A percentile compares a stretch with the other conserved stretches of the same genome.
Evolutionary conservation across 2,888 invertebrate species (phyloP).

Genomic region (Leucophenga montana): DNA sequence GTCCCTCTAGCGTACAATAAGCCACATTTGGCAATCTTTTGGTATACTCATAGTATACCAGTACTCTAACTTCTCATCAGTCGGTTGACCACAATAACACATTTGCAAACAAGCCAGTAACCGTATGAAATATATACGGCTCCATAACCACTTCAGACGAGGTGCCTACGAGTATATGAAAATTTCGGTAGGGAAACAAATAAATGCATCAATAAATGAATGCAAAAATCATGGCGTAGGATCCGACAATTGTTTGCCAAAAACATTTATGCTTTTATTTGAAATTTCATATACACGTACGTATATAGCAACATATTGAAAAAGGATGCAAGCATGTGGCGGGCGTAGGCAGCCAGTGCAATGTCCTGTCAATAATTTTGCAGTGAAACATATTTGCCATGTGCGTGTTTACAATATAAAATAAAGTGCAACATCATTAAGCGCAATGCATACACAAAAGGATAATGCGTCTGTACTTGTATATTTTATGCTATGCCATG

Average conservation of each 20-base stretch:
- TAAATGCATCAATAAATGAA: background rate
- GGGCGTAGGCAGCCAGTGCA: conserved; percentile 4
- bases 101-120: background rate
- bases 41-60: background rate
- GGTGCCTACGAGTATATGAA: background rate
- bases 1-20: no score
- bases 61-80: background rate
- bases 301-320: conserved; percentile 12
- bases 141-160: no score
- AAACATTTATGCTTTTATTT: conserved; percentile 64
- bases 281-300: conserved; percentile 60
- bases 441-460: conserved; percentile 57
- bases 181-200: background rate
- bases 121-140: no score
- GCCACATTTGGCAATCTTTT: no score
- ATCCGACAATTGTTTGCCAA: conserved; percentile 60
- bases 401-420: conserved; percentile 46
- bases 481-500: conserved; percentile 23
- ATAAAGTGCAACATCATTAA: conserved; percentile 59
- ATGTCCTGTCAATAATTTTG: conserved; percentile 36
- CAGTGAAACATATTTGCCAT: conserved; percentile 59
- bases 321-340: background rate
- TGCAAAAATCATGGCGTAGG: background rate
- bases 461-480: conserved; percentile 26
- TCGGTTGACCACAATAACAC: conserved; percentile 9